Evolutionary conservation across 2,113 vertebrate species (phyloP), one percentile per base, ranked within the genome.

Genomic region (Harpagus bidentatus): DNA sequence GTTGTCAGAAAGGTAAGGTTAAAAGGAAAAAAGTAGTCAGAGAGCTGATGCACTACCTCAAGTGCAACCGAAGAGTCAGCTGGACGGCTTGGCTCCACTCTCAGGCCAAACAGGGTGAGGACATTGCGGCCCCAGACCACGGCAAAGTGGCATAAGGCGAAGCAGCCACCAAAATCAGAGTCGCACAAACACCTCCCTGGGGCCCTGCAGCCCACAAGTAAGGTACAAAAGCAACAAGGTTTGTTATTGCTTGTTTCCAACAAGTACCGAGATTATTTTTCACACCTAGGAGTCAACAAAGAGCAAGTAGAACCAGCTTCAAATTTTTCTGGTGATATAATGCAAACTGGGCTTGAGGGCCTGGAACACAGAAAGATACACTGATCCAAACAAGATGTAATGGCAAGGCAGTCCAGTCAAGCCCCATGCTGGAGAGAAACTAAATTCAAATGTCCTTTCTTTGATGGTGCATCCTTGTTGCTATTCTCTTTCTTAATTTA

Each of bases 121-220:
- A 42, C 2, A 15, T 32, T 58, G n/a, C 0, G 6, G 65, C 45
- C 29, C 4, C 40, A 17, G 7, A 45, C 8, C 70, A 53, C 0
- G 25, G 70, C 31, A 67, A 76, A 78, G 34, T 2, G 17, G 58
- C 45, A 70, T 0, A 32, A 23, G 52, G 36, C 1, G 1, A 89
- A 89, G 56, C 8, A 79, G 40, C 13, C 47, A 42, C 29, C 47
- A 82, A 67, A 87, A 61, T 18, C 32, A 22, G 34, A 43, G 47
- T 5, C 1, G 1, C 4, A 3, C n/a, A 81, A 56, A 47, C 36
- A 48, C 0, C 1, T 58, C 34, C 10, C 38, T 31, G 36, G 22
- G 38, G 36, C 3, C 34, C 45, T 28, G 18, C 25, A 86, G n/a
- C 29, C 65, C 40, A 32, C 34, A 81, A 18, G 43, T 29, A 56